Base-by-base conservation (phyloP, 2,888 invertebrate genomes). In the Amiota communis region DNA sequence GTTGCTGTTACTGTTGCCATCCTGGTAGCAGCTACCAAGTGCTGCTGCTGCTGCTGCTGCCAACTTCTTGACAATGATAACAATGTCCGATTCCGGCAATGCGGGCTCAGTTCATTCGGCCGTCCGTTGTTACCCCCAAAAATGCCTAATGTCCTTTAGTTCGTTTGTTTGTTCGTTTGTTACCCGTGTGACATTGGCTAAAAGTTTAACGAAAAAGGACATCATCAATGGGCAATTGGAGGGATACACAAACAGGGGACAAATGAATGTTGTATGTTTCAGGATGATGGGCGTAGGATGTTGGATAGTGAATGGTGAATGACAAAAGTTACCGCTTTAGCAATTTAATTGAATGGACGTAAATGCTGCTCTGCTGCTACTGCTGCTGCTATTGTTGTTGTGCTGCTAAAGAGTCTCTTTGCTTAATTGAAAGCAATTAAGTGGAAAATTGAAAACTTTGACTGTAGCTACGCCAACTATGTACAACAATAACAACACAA, bases 381-480 rank as follows among this genome's bases (percentile, higher is more conserved):
- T 23, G 23, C 3, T 23, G 1, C 3, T 23, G 23, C 3, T 23
- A 2, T 23, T 23, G 23, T 23, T 6, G 8, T 36, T 36, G 36
- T 36, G 36, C 36, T 36, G 79, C 83, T 83, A 85, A 83, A 83
- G 83, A 83, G 83, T 80, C 83, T 83, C 83, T 83, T 85, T 83
- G 85, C 85, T 85, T 83, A 83, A 83, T 83, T 83, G 83, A 83
- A 83, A 83, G 85, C 83, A 83, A 83, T 83, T 83, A 83, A 83
- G 83, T 83, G 83, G 85, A 83, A 83, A 83, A 83, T 83, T 83
- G 83, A 83, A 83, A 83, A 83, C 83, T 83, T 83, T 83, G 83
- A 63, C 70, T 71, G 84, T 84, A 81, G 84, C 80, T 36, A 36
- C 36, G 0, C n/a, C n/a, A 36, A 36, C 36, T 36, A 23, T 23